Evolutionary conservation across 2,888 invertebrate genomes (phyloP).

Genomic region (Cerastoderma edule): DNA sequence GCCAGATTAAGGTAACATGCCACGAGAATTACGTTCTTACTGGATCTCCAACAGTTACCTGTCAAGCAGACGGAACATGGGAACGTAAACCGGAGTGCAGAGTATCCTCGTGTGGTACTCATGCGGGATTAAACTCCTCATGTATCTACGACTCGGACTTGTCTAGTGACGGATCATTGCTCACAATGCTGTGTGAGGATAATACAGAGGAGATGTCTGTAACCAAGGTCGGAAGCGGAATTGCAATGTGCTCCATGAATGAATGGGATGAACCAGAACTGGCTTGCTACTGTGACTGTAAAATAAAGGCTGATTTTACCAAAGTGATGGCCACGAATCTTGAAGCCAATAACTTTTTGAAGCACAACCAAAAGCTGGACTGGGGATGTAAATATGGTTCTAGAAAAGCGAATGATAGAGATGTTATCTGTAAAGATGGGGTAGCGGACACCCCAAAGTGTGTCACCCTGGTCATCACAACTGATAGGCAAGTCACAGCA

Average conservation of each 20-base stretch:
- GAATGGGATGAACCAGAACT: constrained; percentile 22
- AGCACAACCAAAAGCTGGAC: constrained; percentile 6
- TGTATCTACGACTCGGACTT: constrained; percentile 14
- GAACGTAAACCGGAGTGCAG: constrained; percentile 31
- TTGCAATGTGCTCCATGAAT: constrained; percentile 4
- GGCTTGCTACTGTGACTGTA: constrained; percentile 43
- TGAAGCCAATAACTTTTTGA: constrained; percentile 1
- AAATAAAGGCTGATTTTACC: neutral
- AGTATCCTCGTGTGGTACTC: constrained; percentile 20
- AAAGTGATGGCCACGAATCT: constrained; percentile 1
- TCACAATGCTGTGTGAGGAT: constrained; percentile 19
- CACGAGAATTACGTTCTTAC: constrained; percentile 26
- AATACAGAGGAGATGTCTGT: constrained; percentile 19
- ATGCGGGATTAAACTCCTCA: constrained; percentile 36
- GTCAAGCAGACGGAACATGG: constrained; percentile 41
- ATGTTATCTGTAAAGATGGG: constrained; percentile 12
- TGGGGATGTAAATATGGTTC: constrained; percentile 22
- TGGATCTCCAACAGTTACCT: constrained; percentile 28
- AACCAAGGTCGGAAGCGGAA: constrained; percentile 14
- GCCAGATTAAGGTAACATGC: constrained; percentile 34
- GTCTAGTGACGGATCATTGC: neutral
- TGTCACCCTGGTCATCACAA: neutral
- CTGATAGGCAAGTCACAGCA: no score
- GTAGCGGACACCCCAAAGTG: neutral
- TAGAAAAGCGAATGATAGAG: constrained; percentile 24